phyloP scores from a whole-genome alignment of 1,140 invertebrate species.

The Listronotus oregonensis region DNA sequence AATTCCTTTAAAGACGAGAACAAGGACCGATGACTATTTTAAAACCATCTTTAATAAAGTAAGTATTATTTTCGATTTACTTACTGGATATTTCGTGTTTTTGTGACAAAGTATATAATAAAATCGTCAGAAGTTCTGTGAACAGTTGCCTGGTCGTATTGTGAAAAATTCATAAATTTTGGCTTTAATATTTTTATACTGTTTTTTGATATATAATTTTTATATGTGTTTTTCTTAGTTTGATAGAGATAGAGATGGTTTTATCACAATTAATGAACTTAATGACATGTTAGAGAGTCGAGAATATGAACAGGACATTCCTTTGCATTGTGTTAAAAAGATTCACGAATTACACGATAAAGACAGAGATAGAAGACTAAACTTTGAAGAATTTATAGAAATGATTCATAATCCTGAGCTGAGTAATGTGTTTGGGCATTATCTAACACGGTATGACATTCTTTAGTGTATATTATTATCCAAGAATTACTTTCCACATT shows the following conservation, averaged over 20 bases:
- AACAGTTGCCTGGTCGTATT: too few relatives aligned
- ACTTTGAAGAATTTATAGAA: conserved; percentile 78
- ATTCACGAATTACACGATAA: conserved; percentile 73
- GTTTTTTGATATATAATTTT: conserved; percentile 36
- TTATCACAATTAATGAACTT: conserved; percentile 72
- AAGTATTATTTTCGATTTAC: background rate
- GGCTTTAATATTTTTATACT: background rate
- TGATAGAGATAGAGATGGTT: conserved; percentile 74
- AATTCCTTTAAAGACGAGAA: conserved; percentile 26
- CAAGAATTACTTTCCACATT: too few relatives aligned
- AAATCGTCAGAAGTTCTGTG: too few relatives aligned
- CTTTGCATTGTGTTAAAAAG: conserved; percentile 69
- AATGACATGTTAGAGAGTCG: conserved; percentile 65
- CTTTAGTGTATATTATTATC: too few relatives aligned
- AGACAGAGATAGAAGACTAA: conserved; percentile 73
- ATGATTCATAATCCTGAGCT: conserved; percentile 74
- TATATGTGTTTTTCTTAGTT: conserved; percentile 64
- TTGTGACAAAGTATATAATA: too few relatives aligned
- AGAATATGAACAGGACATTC: conserved; percentile 72
- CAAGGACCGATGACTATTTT: conserved; percentile 28
- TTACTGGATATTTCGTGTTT: too few relatives aligned
- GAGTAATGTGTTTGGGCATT: conserved; percentile 64
- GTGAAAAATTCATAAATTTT: too few relatives aligned
- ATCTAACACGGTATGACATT: conserved; percentile 35
- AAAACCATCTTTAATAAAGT: conserved; percentile 33